Evolutionary conservation across 2,797 vertebrate species (phyloP), one percentile per base, ranked within the genome.

Genomic region (Chromis chromis): DNA sequence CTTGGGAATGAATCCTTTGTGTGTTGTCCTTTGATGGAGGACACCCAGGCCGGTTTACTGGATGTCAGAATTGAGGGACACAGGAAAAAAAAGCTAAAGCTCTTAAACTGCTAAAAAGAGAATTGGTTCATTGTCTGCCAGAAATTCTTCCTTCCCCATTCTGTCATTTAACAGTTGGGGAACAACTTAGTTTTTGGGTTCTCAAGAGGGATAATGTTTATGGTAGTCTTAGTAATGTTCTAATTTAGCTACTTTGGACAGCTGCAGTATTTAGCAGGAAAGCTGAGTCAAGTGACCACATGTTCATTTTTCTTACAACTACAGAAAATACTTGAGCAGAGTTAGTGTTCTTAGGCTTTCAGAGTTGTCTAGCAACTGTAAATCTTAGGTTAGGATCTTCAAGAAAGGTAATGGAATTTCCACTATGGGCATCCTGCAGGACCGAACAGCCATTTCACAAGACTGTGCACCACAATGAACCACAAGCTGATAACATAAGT

Each of bases 401-500:
- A 80, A 44, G 65, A 74, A 79, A 87, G 73, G 85, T 91, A 89
- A 93, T 91, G 88, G 85, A 89, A 91, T 91, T 92, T 91, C 85
- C 78, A 88, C 87, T 82, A 61, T 63, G 82, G 82, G 86, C 87
- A 78, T 86, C 82, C 88, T 86, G 75, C 84, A 87, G 81, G 88
- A 89, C 82, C 80, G 82, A 88, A 89, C 84, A 84, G 77, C 84
- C 81, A 87, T 89, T 89, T 94, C 89, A 88, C 87, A 82, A 82
- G 82, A 79, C 88, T 90, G 86, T 82, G 84, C 83, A 78, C 75
- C 42, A 69, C 86, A 81, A 79, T 85, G 79, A 89, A 87, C 81
- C 84, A 74, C 84, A 83, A 76, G 85, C 91, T 87, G 91, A 92
- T 94, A 90, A 93, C 88, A 85, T 74, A 88, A 88, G 86, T 91